Conservation (phyloP, 2,888 invertebrate species). For the Drosophila anomalata region DNA sequence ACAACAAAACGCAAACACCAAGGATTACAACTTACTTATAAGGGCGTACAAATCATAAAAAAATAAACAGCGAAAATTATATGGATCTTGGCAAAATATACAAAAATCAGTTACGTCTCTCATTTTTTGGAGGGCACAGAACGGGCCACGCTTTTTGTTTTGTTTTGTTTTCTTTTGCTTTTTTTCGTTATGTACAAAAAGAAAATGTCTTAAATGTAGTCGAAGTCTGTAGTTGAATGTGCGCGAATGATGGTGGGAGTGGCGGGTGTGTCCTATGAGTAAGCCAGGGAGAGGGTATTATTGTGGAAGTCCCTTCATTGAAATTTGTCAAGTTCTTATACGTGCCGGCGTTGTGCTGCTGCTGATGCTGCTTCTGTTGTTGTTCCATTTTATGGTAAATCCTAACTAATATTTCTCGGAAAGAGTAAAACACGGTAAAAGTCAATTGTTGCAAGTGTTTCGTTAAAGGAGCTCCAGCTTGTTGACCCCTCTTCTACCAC, state of each 20-base stretch:
- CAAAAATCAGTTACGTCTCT: slow-evolving; percentile 76
- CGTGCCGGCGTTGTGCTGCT: slow-evolving; percentile 43
- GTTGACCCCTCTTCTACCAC: slow-evolving; percentile 84
- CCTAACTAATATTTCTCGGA: slow-evolving; percentile 73
- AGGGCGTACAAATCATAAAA: slow-evolving; percentile 49
- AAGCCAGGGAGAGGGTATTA: slow-evolving; percentile 62
- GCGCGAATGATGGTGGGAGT: slow-evolving; percentile 61
- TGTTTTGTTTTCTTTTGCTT: slow-evolving; percentile 15
- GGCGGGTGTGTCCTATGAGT: slow-evolving; percentile 42
- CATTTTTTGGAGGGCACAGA: slow-evolving; percentile 51
- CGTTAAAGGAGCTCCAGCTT: slow-evolving; percentile 23
- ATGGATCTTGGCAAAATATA: slow-evolving; percentile 60
- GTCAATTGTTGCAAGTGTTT: slow-evolving; percentile 50
- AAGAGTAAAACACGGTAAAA: slow-evolving; percentile 66
- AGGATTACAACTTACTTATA: slow-evolving; percentile 63
- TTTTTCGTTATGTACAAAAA: slow-evolving; percentile 68
- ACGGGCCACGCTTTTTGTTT: slow-evolving; percentile 39
- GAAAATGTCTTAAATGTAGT: slow-evolving; percentile 64
- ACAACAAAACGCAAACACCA: slow-evolving; percentile 75
- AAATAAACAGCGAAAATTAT: slow-evolving; percentile 28
- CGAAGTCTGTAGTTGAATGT: slow-evolving; percentile 68
- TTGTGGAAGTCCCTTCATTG: slow-evolving; percentile 75
- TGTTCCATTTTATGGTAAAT: slow-evolving; percentile 74
- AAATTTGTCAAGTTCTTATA: slow-evolving; percentile 64
- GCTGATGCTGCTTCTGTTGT: slow-evolving; percentile 67